Evolutionary conservation across 37 sponge, comb jelly and placozoan species (phyloP).

Genomic region (Geodia barretti): DNA sequence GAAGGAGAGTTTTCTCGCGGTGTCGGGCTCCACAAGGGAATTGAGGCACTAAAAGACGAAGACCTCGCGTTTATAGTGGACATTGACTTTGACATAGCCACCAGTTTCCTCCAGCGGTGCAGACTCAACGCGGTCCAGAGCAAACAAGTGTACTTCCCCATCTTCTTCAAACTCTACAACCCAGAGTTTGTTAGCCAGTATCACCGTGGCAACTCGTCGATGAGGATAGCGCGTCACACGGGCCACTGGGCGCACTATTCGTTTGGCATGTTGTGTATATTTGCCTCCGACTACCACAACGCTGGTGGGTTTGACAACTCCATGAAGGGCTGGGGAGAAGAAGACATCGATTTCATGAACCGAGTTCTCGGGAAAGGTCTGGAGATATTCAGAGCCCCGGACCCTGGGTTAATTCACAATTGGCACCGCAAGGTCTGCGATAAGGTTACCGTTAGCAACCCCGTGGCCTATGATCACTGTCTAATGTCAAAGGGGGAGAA

Average conservation of each 20-base stretch:
- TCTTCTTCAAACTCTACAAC: conserved; percentile 78
- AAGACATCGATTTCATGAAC: conserved; percentile 73
- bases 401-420: conserved; percentile 73
- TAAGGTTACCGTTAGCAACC: conserved; percentile 3
- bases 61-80: conserved; percentile 72
- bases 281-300: conserved; percentile 62
- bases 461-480: conserved; percentile 59
- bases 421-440: conserved; percentile 74
- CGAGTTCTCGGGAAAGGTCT: conserved; percentile 39
- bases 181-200: conserved; percentile 51
- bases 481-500: conserved; percentile 70
- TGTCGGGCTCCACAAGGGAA: conserved; percentile 54
- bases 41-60: conserved; percentile 37
- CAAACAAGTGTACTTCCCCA: conserved; percentile 76
- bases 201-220: conserved; percentile 39
- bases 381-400: conserved; percentile 70
- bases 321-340: conserved; percentile 75
- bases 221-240: conserved; percentile 34
- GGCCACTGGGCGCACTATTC: conserved; percentile 91
- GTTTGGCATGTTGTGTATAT: conserved; percentile 79
- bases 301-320: conserved; percentile 44
- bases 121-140: conserved; percentile 58
- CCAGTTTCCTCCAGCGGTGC: conserved; percentile 56
- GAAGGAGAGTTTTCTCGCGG: conserved; percentile 67
- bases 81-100: conserved; percentile 53